Evolutionary conservation across 30 jellyfish, hydroid and myxozoan genomes (phyloP), one percentile per base, ranked within the genome.

Genomic region (Catostylus mosaicus): DNA sequence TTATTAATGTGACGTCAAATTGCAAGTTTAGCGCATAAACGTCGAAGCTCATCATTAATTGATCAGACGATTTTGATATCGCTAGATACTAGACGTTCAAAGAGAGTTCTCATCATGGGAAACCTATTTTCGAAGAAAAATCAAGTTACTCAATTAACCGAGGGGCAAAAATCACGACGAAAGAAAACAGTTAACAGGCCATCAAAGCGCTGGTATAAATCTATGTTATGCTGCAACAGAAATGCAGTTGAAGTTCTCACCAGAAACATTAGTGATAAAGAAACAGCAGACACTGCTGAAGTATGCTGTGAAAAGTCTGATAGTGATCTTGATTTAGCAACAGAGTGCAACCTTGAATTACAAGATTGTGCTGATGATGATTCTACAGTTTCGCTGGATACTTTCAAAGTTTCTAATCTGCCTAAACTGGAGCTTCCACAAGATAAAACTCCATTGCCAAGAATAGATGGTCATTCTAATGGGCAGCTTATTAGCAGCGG

Each of bases 91-190:
- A 24, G n/a, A 61, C 74, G 34, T 61, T 34, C 4, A 61, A 3
- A 24, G 20, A 8, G 40, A 61, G n/a, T n/a, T n/a, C n/a, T n/a
- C n/a, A n/a, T 23, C 11, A 61, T 61, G 74, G 74, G 74, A 61
- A 61, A 61, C 29, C 29, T 61, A 61, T 61, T 61, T 61, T 61
- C 74, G 34, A 9, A 19, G 34, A 61, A 24, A 19, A 61, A 18
- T 40, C 31, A 29, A 61, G 74, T 61, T 61, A 11, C 74, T 20
- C 74, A 36, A 7, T 61, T 61, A 18, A 22, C 43, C 29, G 43
- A 61, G 12, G 74, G 74, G 34, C 43, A 9, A 29, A 7, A 14
- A n/a, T 11, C 10, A 5, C 34, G 11, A 3, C 23, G 34, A 26
- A 6, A 8, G 43, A 29, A 61, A 24, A 19, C 4, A 3, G 5